These are phyloP conservation scores for Anoplopoma fimbria DNA, from an alignment of 2,113 vertebrate species.

Conservation along the genomic window DNA sequence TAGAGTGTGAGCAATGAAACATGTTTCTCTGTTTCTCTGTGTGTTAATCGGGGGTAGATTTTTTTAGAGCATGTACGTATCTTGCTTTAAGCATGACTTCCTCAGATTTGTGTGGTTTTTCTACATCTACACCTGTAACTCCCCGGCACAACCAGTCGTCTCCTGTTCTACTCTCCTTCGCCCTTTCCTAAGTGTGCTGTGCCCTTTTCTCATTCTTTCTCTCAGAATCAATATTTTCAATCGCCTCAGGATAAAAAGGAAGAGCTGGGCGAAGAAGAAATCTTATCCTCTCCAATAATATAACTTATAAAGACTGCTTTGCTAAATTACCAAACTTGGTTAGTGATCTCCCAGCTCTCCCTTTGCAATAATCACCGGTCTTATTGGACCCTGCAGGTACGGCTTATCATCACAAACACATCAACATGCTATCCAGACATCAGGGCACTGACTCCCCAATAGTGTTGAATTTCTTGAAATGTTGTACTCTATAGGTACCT, in stretches of 20 bases:
- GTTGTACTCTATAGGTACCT: neutral
- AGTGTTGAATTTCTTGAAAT: conserved; percentile 12
- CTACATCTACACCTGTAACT: conserved; percentile 7
- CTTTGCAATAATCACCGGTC: conserved; percentile 55
- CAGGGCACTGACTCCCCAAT: neutral
- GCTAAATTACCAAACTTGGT: conserved; percentile 52
- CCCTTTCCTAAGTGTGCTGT: conserved; percentile 8
- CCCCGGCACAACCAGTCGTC: neutral
- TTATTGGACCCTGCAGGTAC: conserved; percentile 59
- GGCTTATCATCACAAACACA: conserved; percentile 36
- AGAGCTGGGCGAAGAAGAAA: conserved; percentile 42
- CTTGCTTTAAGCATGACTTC: neutral
- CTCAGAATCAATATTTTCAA: conserved; percentile 61
- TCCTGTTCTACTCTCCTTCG: conserved; percentile 7
- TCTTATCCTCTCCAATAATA: conserved; percentile 34
- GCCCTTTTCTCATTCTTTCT: conserved; percentile 37
- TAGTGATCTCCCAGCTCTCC: conserved; percentile 65
- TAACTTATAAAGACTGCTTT: conserved; percentile 50
- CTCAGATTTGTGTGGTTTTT: conserved; percentile 1
- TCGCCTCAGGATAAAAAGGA: conserved; percentile 52
- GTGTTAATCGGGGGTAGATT: neutral
- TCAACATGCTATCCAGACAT: conserved; percentile 11
- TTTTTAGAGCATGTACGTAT: neutral
- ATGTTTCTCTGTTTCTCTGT: neutral
- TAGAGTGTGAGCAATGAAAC: neutral